These are phyloP conservation scores for Drosophila subsilvestris DNA, from an alignment of 2,888 invertebrate genomes.

Conservation along the genomic window DNA sequence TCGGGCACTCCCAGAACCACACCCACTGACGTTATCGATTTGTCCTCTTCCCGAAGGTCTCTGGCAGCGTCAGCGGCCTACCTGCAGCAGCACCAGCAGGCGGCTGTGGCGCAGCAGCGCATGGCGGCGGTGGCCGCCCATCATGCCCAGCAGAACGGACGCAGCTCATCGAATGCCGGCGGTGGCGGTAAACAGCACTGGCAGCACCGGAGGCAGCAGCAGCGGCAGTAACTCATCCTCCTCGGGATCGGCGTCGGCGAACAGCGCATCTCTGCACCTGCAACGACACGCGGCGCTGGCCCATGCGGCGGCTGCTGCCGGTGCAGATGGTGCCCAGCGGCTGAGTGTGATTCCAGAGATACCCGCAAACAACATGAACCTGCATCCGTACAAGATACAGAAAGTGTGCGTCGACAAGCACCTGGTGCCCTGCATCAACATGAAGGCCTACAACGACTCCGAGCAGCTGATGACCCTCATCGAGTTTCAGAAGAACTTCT, in stretches of 20 bases:
- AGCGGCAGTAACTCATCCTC: conserved; percentile 37
- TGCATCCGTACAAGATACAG: conserved; percentile 91
- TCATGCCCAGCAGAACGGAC: conserved; percentile 70
- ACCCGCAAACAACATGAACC: conserved; percentile 87
- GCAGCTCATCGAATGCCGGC: conserved; percentile 22
- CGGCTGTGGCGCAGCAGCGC: conserved; percentile 72
- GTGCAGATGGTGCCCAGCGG: conserved; percentile 74
- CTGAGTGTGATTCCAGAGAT: conserved; percentile 90
- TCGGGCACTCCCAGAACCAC: conserved; percentile 67
- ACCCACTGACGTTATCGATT: conserved; percentile 85
- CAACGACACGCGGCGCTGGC: conserved; percentile 83
- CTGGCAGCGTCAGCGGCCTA: conserved; percentile 80
- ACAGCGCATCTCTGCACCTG: conserved; percentile 84
- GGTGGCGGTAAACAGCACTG: conserved; percentile 35
- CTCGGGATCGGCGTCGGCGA: conserved; percentile 18
- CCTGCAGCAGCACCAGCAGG: conserved; percentile 77
- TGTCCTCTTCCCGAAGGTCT: conserved; percentile 85
- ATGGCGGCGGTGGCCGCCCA: conserved; percentile 68
- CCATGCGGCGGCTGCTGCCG: conserved; percentile 69
- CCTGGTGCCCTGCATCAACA: conserved; percentile 93
- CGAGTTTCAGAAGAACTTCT: conserved; percentile 92
- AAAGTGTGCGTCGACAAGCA: conserved; percentile 92
- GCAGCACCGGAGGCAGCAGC: conserved; percentile 16
- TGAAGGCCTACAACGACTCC: conserved; percentile 92
- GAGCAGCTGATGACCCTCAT: conserved; percentile 93